Conservation (phyloP, 2,888 invertebrate genomes). For the Micropterix aruncella region DNA sequence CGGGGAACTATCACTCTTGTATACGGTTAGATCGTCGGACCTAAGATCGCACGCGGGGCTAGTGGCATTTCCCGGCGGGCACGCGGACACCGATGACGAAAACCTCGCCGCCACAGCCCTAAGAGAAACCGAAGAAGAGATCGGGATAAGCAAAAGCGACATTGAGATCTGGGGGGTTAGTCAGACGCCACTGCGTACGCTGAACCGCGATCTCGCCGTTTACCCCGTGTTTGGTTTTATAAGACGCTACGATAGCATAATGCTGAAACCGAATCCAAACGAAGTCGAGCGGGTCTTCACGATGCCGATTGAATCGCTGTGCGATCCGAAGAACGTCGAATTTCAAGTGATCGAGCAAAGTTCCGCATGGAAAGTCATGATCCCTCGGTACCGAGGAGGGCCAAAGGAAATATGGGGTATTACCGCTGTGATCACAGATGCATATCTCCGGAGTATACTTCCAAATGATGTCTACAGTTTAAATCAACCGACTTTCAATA, state of each 20-base stretch:
- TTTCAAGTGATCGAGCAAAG: neutral
- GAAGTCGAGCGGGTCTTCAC: slow-evolving; percentile 71
- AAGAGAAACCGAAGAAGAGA: slow-evolving; percentile 75
- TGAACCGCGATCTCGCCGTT: slow-evolving; percentile 39
- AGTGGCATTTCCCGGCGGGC: slow-evolving; percentile 77
- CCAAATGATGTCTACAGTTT: slow-evolving; percentile 37
- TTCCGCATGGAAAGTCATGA: slow-evolving; percentile 28
- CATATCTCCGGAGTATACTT: slow-evolving; percentile 52
- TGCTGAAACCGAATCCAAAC: slow-evolving; percentile 44
- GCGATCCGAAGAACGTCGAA: slow-evolving; percentile 33
- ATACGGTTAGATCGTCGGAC: slow-evolving; percentile 61
- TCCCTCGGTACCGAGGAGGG: slow-evolving; percentile 51
- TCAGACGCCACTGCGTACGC: slow-evolving; percentile 26
- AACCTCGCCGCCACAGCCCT: slow-evolving; percentile 58
- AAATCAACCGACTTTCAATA: slow-evolving; percentile 10
- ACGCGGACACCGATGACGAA: slow-evolving; percentile 44
- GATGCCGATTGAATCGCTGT: slow-evolving; percentile 49
- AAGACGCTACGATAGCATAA: slow-evolving; percentile 27
- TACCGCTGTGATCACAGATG: slow-evolving; percentile 63
- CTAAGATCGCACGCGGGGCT: slow-evolving; percentile 63
- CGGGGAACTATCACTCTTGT: slow-evolving; percentile 60
- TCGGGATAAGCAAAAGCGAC: slow-evolving; percentile 47
- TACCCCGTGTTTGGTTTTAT: slow-evolving; percentile 61
- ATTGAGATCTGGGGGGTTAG: slow-evolving; percentile 58
- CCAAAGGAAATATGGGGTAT: slow-evolving; percentile 60